phyloP scores from a whole-genome alignment of 2,113 vertebrate genomes.

The Tetraodon nigroviridis region DNA sequence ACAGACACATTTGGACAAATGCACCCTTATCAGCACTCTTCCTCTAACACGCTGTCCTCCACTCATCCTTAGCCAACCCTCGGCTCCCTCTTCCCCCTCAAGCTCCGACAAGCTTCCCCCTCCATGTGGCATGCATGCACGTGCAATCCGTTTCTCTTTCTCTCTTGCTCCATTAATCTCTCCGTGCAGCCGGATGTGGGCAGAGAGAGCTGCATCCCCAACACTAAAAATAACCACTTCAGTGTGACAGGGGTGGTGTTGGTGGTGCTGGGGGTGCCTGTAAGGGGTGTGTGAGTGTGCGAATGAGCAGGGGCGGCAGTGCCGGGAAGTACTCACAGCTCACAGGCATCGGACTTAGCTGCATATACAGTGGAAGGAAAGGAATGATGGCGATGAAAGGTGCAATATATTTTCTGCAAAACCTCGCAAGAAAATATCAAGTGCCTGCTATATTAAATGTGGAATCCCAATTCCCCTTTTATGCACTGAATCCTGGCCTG shows the following conservation, averaged over 20 bases:
- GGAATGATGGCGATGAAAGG: conserved; percentile 6
- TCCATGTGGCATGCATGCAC: conserved; percentile 69
- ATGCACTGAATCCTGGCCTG: conserved; percentile 10
- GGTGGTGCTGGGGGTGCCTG: conserved; percentile 35
- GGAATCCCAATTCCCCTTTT: background rate
- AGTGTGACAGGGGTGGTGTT: conserved; percentile 55
- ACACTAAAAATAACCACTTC: conserved; percentile 77
- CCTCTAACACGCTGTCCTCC: conserved; percentile 16
- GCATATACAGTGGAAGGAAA: conserved; percentile 21
- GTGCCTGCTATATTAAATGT: conserved; percentile 6
- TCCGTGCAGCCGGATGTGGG: conserved; percentile 62
- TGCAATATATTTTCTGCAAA: conserved; percentile 37
- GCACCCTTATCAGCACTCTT: conserved; percentile 20
- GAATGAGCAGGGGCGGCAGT: background rate
- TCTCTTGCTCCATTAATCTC: conserved; percentile 75
- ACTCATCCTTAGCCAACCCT: conserved; percentile 17
- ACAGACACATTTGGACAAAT: conserved; percentile 27
- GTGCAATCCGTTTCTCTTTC: conserved; percentile 64
- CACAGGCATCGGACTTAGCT: conserved; percentile 45
- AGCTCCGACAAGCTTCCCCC: conserved; percentile 36
- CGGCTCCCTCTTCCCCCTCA: conserved; percentile 24
- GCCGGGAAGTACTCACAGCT: conserved; percentile 32
- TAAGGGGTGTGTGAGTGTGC: conserved; percentile 15
- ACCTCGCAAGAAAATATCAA: conserved; percentile 34
- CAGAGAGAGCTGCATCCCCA: conserved; percentile 68